Percentiles rank a stretch among this genome's conserved stretches.
Evolutionary conservation across 2,113 vertebrate genomes (phyloP).

Genomic region (Sapajus apella): DNA sequence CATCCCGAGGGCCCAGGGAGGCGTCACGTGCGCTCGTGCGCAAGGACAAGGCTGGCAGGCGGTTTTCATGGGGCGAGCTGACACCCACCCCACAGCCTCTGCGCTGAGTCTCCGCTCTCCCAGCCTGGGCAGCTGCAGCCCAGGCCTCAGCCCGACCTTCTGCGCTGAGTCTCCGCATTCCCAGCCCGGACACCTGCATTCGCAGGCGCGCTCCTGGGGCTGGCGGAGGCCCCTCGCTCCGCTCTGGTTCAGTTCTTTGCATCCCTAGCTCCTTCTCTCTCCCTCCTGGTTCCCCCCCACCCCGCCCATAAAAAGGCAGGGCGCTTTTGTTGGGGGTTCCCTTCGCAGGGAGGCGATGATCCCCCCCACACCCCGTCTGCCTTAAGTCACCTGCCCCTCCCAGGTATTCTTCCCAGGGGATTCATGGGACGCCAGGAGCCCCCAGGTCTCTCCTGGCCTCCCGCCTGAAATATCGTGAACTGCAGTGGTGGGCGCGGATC

Average conservation of each 20-base stretch:
- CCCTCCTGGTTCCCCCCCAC: too few relatives aligned
- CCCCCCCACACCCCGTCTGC: fast-evolving
- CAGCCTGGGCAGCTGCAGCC: too few relatives aligned
- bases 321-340: fast-evolving
- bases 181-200: neutral
- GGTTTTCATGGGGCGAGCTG: neutral
- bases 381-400: fast-evolving
- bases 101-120: too few relatives aligned
- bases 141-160: fast-evolving
- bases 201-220: fast-evolving
- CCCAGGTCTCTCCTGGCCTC: fast-evolving
- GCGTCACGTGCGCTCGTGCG: too few relatives aligned
- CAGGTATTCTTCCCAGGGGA: fast-evolving
- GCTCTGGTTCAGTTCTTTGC: neutral
- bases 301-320: too few relatives aligned
- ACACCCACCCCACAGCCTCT: too few relatives aligned
- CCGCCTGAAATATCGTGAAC: fast-evolving
- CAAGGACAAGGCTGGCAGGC: too few relatives aligned
- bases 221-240: fast-evolving
- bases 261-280: fast-evolving
- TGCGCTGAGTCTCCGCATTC: too few relatives aligned
- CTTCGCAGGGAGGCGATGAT: fast-evolving
- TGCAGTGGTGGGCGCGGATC: fast-evolving
- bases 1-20: neutral
- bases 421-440: fast-evolving